phyloP scores from a whole-genome alignment of 92 coral and sea anemone species.

The Galaxea fascicularis region DNA sequence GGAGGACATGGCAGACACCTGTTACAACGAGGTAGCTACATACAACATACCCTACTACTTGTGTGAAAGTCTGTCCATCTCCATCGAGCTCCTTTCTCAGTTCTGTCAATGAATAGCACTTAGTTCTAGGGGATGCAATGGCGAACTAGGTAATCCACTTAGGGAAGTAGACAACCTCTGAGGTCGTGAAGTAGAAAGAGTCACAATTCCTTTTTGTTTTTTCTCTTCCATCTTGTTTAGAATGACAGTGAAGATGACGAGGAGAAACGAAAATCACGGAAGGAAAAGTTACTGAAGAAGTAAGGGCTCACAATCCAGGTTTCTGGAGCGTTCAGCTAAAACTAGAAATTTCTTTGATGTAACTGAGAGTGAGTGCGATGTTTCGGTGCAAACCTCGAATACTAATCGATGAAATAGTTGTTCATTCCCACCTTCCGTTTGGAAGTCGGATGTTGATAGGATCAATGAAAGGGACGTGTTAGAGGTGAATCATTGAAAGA shows the following conservation, averaged over 20 bases:
- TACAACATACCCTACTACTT: neutral
- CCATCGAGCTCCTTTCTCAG: too few species aligned
- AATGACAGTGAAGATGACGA: neutral
- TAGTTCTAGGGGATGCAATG: too few species aligned
- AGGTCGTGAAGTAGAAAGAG: too few species aligned
- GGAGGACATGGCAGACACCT: conserved; percentile 54
- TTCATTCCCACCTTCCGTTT: too few species aligned
- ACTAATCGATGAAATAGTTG: too few species aligned
- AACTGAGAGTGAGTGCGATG: neutral
- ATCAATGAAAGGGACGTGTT: too few species aligned
- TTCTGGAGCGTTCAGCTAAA: neutral
- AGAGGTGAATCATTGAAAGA: too few species aligned
- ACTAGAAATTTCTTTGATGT: neutral
- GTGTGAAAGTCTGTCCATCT: neutral
- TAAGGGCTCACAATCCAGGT: neutral
- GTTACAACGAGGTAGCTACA: conserved; percentile 32
- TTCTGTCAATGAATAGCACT: too few species aligned
- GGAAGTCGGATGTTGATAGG: too few species aligned
- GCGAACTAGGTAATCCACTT: too few species aligned
- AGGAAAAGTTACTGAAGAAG: conserved; percentile 29
- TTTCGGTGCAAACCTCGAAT: neutral
- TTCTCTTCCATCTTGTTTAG: neutral
- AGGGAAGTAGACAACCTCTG: too few species aligned
- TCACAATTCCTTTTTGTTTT: neutral
- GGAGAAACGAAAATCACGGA: conserved; percentile 24